Conservation (phyloP, 92 coral and sea anemone species). For the Heliopora coerulea region DNA sequence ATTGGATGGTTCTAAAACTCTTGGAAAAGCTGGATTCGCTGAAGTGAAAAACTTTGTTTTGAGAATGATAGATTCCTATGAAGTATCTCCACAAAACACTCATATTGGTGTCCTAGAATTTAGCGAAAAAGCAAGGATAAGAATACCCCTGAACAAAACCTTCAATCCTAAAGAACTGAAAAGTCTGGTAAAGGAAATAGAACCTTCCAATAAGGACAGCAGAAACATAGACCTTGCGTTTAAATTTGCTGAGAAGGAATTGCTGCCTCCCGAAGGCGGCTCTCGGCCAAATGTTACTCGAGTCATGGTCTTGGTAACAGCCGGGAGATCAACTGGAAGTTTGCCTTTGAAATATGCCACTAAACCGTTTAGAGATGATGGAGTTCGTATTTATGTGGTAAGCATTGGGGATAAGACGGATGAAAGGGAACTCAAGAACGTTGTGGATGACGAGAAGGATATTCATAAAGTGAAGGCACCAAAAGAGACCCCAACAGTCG, state of each 20-base stretch:
- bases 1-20: constrained; percentile 24
- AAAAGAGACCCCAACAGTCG: constrained; percentile 13
- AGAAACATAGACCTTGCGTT: constrained; percentile 37
- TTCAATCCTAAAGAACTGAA: constrained; percentile 15
- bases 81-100: constrained; percentile 3
- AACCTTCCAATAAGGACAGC: constrained; percentile 23
- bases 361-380: constrained; percentile 59
- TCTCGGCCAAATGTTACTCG: constrained; percentile 78
- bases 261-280: constrained; percentile 79
- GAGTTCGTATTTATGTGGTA: constrained; percentile 64
- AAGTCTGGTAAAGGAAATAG: constrained; percentile 11
- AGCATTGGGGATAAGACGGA: constrained; percentile 58
- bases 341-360: constrained; percentile 45
- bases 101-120: constrained; percentile 32
- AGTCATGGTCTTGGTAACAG: constrained; percentile 44
- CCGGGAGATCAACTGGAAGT: constrained; percentile 22
- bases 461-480: too few species aligned
- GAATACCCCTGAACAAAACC: constrained; percentile 14
- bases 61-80: constrained; percentile 20
- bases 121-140: constrained; percentile 26
- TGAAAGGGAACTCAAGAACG: constrained; percentile 27
- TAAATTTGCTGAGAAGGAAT: constrained; percentile 33
- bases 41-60: constrained; percentile 21
- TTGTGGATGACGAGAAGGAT: too few species aligned
- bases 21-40: constrained; percentile 20